phyloP scores from a whole-genome alignment of 2,888 invertebrate species.

The Capitulum mitella region DNA sequence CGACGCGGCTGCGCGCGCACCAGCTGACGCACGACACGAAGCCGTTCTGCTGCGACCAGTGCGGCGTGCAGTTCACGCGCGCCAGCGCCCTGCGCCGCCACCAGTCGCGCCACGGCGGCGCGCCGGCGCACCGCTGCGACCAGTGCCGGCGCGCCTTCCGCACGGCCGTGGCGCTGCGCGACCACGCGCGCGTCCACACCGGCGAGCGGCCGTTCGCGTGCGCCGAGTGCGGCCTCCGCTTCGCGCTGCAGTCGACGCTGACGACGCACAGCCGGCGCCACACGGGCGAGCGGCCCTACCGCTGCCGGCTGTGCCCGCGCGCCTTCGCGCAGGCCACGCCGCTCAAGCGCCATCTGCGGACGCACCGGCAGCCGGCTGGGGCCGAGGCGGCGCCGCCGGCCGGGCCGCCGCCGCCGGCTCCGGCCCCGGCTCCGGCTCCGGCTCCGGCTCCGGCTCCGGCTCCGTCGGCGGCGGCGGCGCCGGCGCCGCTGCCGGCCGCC shows the following conservation, averaged over 20 bases:
- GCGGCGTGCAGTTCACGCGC: constrained; percentile 10
- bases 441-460: not conserved
- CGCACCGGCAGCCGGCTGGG: not conserved
- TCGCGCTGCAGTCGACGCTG: not conserved
- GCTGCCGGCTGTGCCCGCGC: not conserved
- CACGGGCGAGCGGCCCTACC: not conserved
- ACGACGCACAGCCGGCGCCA: not conserved
- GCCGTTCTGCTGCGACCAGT: constrained; percentile 15
- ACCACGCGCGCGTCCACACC: not conserved
- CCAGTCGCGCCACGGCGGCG: not conserved
- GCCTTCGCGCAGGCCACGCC: constrained; percentile 19
- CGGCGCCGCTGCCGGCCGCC: not conserved
- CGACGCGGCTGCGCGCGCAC: not conserved
- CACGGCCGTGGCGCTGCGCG: not conserved
- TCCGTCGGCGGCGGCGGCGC: not conserved
- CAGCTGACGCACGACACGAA: not conserved
- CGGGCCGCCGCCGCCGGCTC: not conserved
- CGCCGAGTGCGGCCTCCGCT: not conserved
- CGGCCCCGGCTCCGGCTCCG: not conserved
- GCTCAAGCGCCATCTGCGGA: not conserved
- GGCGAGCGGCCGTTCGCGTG: constrained; percentile 9
- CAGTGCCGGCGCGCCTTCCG: not conserved
- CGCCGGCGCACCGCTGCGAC: not conserved
- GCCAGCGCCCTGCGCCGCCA: not conserved
- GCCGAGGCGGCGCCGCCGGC: not conserved